These are phyloP conservation scores for Drosophila orena DNA, from an alignment of 1,140 invertebrate genomes.

Conservation along the genomic window DNA sequence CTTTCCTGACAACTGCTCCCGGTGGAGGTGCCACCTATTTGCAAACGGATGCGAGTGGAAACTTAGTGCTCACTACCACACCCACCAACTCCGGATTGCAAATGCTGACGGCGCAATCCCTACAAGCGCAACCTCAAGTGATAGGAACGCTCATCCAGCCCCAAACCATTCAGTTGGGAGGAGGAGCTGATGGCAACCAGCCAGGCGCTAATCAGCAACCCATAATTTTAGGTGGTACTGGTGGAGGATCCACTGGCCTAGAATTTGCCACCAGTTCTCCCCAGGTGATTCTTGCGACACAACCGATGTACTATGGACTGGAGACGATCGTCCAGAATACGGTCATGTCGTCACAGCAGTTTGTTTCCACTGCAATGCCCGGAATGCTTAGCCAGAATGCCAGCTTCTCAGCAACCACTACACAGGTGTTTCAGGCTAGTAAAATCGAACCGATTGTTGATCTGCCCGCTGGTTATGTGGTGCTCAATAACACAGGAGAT, in stretches of 20 bases:
- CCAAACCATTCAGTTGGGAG: constrained; percentile 85
- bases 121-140: constrained; percentile 58
- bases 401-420: constrained; percentile 92
- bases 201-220: constrained; percentile 85
- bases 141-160: constrained; percentile 88
- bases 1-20: constrained; percentile 60
- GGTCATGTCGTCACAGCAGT: constrained; percentile 93
- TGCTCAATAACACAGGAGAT: constrained; percentile 87
- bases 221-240: constrained; percentile 60
- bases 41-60: constrained; percentile 81
- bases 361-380: constrained; percentile 90
- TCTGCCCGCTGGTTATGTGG: constrained; percentile 89
- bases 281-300: constrained; percentile 89
- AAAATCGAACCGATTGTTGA: constrained; percentile 92
- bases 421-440: constrained; percentile 90
- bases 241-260: constrained; percentile 71
- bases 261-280: constrained; percentile 90
- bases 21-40: constrained; percentile 65
- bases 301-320: constrained; percentile 92
- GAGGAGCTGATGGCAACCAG: constrained; percentile 83
- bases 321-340: constrained; percentile 94
- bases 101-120: constrained; percentile 58
- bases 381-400: constrained; percentile 91
- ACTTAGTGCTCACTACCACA: constrained; percentile 73
- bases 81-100: constrained; percentile 65